A percentile compares a stretch with the other conserved stretches of the same genome.
phyloP scores from a whole-genome alignment of 2,888 invertebrate genomes.

The Parapristionchus giblindavisi region DNA sequence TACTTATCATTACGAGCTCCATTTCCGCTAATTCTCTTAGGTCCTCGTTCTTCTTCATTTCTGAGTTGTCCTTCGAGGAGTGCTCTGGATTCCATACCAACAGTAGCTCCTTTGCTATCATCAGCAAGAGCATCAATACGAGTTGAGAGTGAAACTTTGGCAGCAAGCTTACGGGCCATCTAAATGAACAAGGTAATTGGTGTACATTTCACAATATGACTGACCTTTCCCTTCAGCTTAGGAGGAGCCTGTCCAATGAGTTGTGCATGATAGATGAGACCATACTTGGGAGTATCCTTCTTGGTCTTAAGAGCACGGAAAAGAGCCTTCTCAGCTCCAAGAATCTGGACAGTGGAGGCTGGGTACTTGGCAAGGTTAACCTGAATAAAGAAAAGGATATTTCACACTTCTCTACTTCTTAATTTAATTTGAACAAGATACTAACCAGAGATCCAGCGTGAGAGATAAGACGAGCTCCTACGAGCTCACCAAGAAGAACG shows the following conservation, averaged over 20 bases:
- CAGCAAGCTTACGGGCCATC: constrained; percentile 90
- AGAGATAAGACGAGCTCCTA: constrained; percentile 93
- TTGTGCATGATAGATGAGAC: constrained; percentile 94
- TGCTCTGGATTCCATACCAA: constrained; percentile 86
- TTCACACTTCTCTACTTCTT: not conserved
- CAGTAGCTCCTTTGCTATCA: constrained; percentile 73
- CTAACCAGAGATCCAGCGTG: constrained; percentile 81
- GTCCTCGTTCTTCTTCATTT: constrained; percentile 81
- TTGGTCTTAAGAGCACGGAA: constrained; percentile 96
- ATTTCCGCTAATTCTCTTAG: constrained; percentile 74
- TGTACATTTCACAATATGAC: constrained; percentile 30
- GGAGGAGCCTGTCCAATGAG: constrained; percentile 88
- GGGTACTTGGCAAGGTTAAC: constrained; percentile 96
- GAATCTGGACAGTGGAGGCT: constrained; percentile 95
- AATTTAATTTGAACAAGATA: not conserved
- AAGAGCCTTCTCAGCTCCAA: constrained; percentile 94
- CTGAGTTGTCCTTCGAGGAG: constrained; percentile 83
- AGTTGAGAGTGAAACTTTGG: constrained; percentile 90
- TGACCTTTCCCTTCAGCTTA: constrained; percentile 85
- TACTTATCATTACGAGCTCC: constrained; percentile 94
- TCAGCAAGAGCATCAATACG: constrained; percentile 96
- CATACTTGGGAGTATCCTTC: constrained; percentile 98
- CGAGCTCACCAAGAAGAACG: constrained; percentile 91
- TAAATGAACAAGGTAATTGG: constrained; percentile 56
- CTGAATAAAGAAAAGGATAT: too few relatives aligned